Percentiles rank a stretch among this genome's conserved stretches.
These are phyloP conservation scores for Thaleichthys pacificus DNA, from an alignment of 2,797 vertebrate species.

Conservation along the genomic window DNA sequence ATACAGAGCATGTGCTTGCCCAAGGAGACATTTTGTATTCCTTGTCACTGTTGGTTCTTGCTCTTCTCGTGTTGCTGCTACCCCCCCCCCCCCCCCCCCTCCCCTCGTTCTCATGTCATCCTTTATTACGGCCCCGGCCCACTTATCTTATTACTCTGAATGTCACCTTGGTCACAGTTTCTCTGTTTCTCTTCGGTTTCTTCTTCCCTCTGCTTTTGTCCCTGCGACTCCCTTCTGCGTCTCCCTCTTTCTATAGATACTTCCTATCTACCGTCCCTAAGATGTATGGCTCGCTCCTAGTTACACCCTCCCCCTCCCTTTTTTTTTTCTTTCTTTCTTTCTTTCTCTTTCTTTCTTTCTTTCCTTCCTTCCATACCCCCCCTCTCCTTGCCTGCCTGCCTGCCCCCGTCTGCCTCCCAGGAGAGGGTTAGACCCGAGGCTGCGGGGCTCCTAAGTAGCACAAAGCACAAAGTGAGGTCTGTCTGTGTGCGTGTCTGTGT, in stretches of 20 bases:
- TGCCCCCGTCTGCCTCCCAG: background rate
- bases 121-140: background rate
- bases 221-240: background rate
- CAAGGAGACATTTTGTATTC: background rate
- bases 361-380: background rate
- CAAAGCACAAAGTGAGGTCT: slow-evolving; percentile 16
- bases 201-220: background rate
- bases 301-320: background rate
- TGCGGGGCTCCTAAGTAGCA: background rate
- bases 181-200: background rate
- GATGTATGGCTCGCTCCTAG: too few relatives aligned
- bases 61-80: too few relatives aligned
- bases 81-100: background rate
- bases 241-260: background rate
- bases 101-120: background rate
- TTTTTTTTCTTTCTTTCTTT: background rate
- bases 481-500: background rate
- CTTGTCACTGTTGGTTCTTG: background rate
- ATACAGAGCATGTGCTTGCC: background rate
- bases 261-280: background rate
- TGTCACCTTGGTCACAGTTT: background rate
- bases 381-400: background rate
- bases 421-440: background rate
- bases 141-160: background rate
- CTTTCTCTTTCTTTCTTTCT: background rate